These are phyloP conservation scores for Otocyon megalotis DNA, from an alignment of 2,113 vertebrate species.

Conservation along the genomic window DNA sequence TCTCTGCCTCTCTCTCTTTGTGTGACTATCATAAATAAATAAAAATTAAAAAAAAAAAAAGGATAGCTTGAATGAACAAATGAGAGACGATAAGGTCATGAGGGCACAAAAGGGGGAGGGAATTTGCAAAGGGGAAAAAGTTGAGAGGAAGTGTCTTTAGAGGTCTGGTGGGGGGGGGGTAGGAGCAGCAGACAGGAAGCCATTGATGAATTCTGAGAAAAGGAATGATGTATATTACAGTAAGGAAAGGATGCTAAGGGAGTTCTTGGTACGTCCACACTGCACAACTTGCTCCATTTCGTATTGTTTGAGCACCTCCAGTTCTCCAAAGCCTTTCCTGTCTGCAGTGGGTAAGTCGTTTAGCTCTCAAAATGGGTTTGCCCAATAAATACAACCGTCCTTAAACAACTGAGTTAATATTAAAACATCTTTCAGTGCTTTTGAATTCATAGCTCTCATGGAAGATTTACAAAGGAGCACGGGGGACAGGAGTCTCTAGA, in stretches of 20 bases:
- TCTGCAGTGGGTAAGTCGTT: not conserved
- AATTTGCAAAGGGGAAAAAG: not conserved
- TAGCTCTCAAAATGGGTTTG: not conserved
- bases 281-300: constrained; percentile 1
- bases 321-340: not conserved
- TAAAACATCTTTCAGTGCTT: not conserved
- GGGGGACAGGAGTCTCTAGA: not conserved
- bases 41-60: no score
- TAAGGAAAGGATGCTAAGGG: constrained; percentile 3
- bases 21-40: no score
- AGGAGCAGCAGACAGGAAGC: constrained; percentile 27
- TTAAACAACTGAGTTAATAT: not conserved
- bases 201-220: constrained; percentile 49
- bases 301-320: not conserved
- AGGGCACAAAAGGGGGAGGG: not conserved
- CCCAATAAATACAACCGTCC: not conserved
- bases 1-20: no score
- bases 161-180: not conserved
- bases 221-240: not conserved
- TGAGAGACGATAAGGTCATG: not conserved
- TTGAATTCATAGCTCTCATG: not conserved
- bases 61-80: not conserved
- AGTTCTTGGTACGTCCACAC: not conserved
- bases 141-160: not conserved
- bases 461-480: not conserved